Base-by-base conservation (phyloP, 64 coral and sea anemone genomes). In the Astreopora myriophthalma region DNA sequence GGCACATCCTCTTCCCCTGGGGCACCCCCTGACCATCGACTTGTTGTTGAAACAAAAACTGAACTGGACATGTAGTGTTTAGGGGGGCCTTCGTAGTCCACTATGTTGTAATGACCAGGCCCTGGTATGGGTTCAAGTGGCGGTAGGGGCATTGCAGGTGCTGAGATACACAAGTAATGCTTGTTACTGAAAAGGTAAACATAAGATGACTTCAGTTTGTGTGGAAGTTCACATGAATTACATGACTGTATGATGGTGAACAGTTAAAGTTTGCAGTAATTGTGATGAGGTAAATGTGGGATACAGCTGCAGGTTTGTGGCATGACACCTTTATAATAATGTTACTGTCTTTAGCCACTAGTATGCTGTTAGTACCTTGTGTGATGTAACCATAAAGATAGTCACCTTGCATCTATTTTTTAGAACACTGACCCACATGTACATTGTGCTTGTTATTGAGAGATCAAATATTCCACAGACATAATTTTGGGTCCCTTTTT, bases 11-110 rank as follows among this genome's bases (percentile, higher is more conserved):
- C 75, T 61, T 78, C 91, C 28, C 77, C 62, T 16, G 74, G 60
- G 42, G 40, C 62, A 25, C 84, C 91, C 3, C 90, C 87, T 20
- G 87, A 62, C 97, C 97, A 99, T 82, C 97, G 74, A 90, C 94
- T 95, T 65, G 97, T 99, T 13, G 97, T 84, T 17, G 97, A 99
- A 4, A 99, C 94, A 93, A 99, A 99, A 28, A 87, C 90, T 34
- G 97, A 92, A 85, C 97, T 93, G 3, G 97, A 99, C 94, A 99
- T 95, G 60, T 86, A 99, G 38, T 95, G 97, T 76, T 93, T 99
- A 20, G 86, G 86, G 3, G 87, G 90, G 14, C 97, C 97, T 76
- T 95, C 86, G 71, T 95, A 99, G 44, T 99, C 75, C 27, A 99
- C 97, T 34, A 99, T 62, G 67, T 95, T 91, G 67, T 99, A 99